These are phyloP conservation scores for Pseudoatta argentina DNA, from an alignment of 1,140 invertebrate genomes.

Conservation along the genomic window DNA sequence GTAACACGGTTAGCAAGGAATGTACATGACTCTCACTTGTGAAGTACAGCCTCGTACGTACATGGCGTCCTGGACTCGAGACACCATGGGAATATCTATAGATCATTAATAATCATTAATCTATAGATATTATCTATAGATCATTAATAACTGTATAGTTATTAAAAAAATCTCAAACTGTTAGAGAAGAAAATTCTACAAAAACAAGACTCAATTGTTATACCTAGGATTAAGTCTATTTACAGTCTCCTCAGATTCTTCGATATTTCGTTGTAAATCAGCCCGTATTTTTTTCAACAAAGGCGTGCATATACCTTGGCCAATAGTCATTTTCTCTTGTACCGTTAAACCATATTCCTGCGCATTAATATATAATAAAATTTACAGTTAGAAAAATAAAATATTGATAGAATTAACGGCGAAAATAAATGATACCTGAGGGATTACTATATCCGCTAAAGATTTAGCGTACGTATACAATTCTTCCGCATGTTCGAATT, in stretches of 20 bases:
- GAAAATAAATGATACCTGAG: conserved; percentile 90
- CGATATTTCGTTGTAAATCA: conserved; percentile 97
- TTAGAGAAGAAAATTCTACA: conserved; percentile 11
- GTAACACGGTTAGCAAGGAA: conserved; percentile 97
- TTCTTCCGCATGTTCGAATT: conserved; percentile 97
- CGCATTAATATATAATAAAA: conserved; percentile 1
- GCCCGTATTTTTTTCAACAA: conserved; percentile 98
- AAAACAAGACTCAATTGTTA: conserved; percentile 1
- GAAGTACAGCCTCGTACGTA: conserved; percentile 98
- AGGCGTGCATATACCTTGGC: conserved; percentile 98
- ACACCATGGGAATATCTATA: conserved; percentile 98
- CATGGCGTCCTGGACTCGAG: conserved; percentile 98
- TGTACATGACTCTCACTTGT: conserved; percentile 99
- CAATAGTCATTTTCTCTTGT: conserved; percentile 98
- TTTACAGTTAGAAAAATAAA: not conserved
- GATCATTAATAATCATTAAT: conserved; percentile 17
- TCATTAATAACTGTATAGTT: conserved; percentile 11
- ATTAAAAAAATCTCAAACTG: not conserved
- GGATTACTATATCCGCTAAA: conserved; percentile 99
- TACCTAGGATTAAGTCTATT: conserved; percentile 98
- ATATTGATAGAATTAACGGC: not conserved
- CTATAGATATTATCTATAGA: conserved; percentile 92
- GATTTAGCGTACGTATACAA: conserved; percentile 98
- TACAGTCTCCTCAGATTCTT: conserved; percentile 95
- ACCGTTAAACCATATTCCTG: conserved; percentile 98